Conservation (phyloP, 2,797 vertebrate species). For the Rhincodon typus region DNA sequence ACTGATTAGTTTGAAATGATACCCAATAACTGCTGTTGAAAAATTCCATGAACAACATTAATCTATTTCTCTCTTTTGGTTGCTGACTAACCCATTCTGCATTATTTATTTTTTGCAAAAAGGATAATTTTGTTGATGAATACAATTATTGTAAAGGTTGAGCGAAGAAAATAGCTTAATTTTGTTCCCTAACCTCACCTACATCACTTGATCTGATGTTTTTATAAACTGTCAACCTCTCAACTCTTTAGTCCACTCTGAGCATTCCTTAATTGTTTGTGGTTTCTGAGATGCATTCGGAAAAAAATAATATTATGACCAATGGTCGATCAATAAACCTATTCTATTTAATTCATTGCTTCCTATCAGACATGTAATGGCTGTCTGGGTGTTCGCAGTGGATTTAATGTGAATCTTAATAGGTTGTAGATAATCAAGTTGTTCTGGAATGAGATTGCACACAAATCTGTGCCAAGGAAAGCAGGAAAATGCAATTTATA, state of each 20-base stretch:
- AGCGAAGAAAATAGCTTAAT: not conserved
- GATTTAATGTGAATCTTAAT: not conserved
- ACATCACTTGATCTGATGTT: not conserved
- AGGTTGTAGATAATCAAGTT: not conserved
- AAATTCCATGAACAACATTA: not conserved
- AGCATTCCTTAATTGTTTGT: not conserved
- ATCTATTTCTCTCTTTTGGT: not conserved
- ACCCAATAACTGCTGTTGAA: not conserved
- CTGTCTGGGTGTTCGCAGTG: not conserved
- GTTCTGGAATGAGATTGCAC: not conserved
- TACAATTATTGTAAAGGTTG: too few relatives aligned
- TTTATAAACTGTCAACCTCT: not conserved
- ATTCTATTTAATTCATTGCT: not conserved
- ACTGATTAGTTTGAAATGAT: not conserved
- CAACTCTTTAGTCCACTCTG: not conserved
- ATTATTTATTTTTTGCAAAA: not conserved
- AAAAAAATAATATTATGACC: not conserved
- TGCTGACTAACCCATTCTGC: not conserved
- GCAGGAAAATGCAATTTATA: not conserved
- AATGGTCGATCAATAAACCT: not conserved
- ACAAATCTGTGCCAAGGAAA: not conserved
- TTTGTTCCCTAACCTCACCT: not conserved
- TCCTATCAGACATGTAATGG: not conserved
- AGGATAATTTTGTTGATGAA: too few relatives aligned
- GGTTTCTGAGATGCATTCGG: not conserved